Evolutionary conservation across 1,140 invertebrate species (phyloP), one percentile per base, ranked within the genome.

Genomic region (Drosophila orosa): DNA sequence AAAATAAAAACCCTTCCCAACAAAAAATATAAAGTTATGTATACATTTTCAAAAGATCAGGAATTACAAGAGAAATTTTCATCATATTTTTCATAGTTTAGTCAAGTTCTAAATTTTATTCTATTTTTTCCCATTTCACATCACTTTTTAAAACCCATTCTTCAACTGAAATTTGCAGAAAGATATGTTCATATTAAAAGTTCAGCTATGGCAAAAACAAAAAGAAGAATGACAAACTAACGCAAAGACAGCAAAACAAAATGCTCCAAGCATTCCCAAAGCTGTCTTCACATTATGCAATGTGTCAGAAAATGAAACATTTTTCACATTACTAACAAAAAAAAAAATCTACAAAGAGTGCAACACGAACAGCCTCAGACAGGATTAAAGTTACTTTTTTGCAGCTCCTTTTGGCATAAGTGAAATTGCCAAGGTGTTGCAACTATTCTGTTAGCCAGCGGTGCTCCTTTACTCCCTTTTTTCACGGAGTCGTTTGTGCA

Each of bases 401-500:
- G 19, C 9, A 29, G 25, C 15, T 47, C 7, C 33, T 48, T 39
- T 31, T 27, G 58, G 24, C 44, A 19, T 10, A 66, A 65, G 42
- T 31, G 15, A 13, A 52, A 52, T 5, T 52, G 29, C 42, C n/a
- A 50, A 67, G 60, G 24, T 39, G 60, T 66, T 50, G 60, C 25
- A 67, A 31, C 60, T 50, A 12, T 39, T 67, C 12, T 10, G 59
- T 9, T 65, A 39, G 27, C 29, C 39, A 44, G 39, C 39, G n/a
- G 6, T 15, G n/a, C 42, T 35, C 13, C 29, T 7, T 10, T 24
- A 35, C 59, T 15, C 8, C 40, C 25, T 45, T n/a, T n/a, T n/a
- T n/a, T 27, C 3, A 15, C 7, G 6, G 15, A 3, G 29, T 61
- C 39, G 3, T 17, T 15, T 17, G 27, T 17, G 31, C 61, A 45